Evolutionary conservation across 2,888 invertebrate genomes (phyloP).

Genomic region (Trimorus sp.): DNA sequence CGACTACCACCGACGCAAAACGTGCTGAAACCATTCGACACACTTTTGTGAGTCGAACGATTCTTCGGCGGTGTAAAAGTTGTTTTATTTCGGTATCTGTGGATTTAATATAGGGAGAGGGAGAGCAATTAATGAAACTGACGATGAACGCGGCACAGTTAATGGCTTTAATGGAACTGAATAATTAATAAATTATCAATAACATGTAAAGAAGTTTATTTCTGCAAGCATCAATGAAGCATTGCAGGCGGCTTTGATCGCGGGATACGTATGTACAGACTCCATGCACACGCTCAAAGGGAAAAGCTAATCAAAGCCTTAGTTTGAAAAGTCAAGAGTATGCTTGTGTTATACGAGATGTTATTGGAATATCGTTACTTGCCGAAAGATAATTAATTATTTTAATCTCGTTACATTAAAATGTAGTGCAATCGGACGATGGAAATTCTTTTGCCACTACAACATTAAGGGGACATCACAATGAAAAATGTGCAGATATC

Average conservation of each 20-base stretch:
- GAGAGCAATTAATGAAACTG: no score
- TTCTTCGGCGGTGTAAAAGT: no score
- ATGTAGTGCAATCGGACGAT: constrained; percentile 27
- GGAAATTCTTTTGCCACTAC: constrained; percentile 12
- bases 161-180: no score
- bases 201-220: constrained; percentile 44
- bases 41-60: no score
- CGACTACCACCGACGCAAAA: no score
- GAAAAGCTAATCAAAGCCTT: constrained; percentile 55
- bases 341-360: constrained; percentile 26
- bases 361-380: constrained; percentile 39
- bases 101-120: no score
- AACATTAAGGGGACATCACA: background rate
- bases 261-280: constrained; percentile 39
- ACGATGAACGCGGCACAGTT: no score
- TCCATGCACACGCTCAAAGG: constrained; percentile 50
- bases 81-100: no score
- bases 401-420: constrained; percentile 40
- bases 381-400: constrained; percentile 46
- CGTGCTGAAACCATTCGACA: no score
- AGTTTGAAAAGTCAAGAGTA: constrained; percentile 50
- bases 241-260: constrained; percentile 39
- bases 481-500: background rate
- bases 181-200: constrained; percentile 25
- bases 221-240: constrained; percentile 40